Base-by-base conservation (phyloP, 2,113 vertebrate species). In the Chitala chitala region DNA sequence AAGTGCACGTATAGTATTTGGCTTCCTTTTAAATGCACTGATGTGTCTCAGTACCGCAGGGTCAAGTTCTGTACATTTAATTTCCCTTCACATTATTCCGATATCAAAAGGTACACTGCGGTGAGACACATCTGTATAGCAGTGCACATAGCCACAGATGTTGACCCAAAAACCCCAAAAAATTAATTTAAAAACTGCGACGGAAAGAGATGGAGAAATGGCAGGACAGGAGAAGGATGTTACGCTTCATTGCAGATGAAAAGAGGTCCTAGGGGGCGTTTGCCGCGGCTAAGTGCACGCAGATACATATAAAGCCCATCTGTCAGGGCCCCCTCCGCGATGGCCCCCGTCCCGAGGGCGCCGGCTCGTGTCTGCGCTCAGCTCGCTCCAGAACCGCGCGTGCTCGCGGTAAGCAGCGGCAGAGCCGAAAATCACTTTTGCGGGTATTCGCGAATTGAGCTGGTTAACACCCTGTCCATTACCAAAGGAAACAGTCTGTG, bases 61-160 rank as follows among this genome's bases (percentile, higher is more conserved):
- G n/a, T n/a, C n/a, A n/a, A n/a, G n/a, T n/a, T n/a, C n/a, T n/a
- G n/a, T n/a, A n/a, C n/a, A n/a, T n/a, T n/a, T n/a, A n/a, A n/a
- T n/a, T n/a, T n/a, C n/a, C n/a, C n/a, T n/a, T n/a, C n/a, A n/a
- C n/a, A n/a, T n/a, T n/a, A n/a, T n/a, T n/a, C n/a, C n/a, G n/a
- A n/a, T n/a, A n/a, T n/a, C n/a, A n/a, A n/a, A n/a, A n/a, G n/a
- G n/a, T n/a, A n/a, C n/a, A 59, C 56, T 29, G 76, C 77, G 71
- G 22, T 40, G 15, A 42, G 20, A 10, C 5, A 40, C 33, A 40
- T n/a, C 38, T n/a, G 55, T 56, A 5, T 69, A n/a, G 13, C 51
- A 77, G 74, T 75, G 26, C 3, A 61, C 72, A 69, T 71, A 64
- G 51, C 72, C 76, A 76, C 74, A 48, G 61, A 76, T 17, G 6